Evolutionary conservation across 2,797 vertebrate genomes (phyloP).

Genomic region (Enteromius thamalakanensis): DNA sequence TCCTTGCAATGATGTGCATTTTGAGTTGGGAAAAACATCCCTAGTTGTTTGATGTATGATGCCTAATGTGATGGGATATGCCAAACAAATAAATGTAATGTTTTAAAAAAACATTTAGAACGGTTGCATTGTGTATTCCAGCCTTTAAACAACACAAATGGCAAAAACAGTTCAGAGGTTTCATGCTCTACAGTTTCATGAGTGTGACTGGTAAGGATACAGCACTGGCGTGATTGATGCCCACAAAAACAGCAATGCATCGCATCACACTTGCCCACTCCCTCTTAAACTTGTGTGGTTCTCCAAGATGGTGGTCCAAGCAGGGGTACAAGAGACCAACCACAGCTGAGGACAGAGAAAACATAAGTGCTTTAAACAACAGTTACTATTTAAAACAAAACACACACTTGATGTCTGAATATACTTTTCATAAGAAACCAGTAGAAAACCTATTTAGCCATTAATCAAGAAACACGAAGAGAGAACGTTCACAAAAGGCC

Average conservation of each 20-base stretch:
- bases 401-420: background rate
- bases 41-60: background rate
- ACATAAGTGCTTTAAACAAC: background rate
- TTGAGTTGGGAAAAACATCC: background rate
- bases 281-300: constrained; percentile 98
- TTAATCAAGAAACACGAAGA: background rate
- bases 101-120: background rate
- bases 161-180: background rate
- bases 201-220: constrained; percentile 87
- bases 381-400: background rate
- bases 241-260: constrained; percentile 96
- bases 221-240: constrained; percentile 97
- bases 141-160: background rate
- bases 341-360: constrained; percentile 80
- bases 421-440: background rate
- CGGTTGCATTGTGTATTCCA: background rate
- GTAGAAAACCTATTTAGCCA: background rate
- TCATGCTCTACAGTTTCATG: background rate
- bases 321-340: constrained; percentile 95
- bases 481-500: background rate
- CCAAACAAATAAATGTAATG: too few species aligned
- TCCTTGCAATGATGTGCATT: background rate
- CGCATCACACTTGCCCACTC: constrained; percentile 99
- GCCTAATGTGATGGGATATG: too few species aligned
- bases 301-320: constrained; percentile 94